Evolutionary conservation across 2,113 vertebrate genomes (phyloP).

Genomic region (Grus americana): DNA sequence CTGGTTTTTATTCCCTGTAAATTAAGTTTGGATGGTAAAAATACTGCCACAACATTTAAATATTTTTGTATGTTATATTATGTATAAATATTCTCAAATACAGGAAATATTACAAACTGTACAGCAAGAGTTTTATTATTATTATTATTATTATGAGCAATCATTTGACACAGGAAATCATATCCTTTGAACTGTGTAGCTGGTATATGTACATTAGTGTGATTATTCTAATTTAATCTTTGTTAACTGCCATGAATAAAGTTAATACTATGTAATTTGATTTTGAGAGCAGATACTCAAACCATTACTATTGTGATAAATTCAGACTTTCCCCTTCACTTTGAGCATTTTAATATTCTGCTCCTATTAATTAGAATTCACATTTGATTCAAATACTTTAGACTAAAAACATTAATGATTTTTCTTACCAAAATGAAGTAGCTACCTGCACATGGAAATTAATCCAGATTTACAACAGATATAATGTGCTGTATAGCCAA

Average conservation of each 20-base stretch:
- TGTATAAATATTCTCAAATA: constrained; percentile 60
- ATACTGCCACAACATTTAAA: constrained; percentile 43
- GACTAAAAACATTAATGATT: neutral
- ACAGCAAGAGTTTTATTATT: constrained; percentile 58
- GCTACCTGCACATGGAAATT: neutral
- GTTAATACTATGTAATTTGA: neutral
- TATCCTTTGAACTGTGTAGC: constrained; percentile 80
- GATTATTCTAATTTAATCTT: constrained; percentile 16
- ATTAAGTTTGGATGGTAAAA: constrained; percentile 52
- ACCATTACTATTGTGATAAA: neutral
- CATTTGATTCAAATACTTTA: neutral
- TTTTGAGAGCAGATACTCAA: neutral
- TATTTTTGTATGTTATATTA: constrained; percentile 56
- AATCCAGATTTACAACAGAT: constrained; percentile 31
- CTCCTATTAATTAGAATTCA: neutral
- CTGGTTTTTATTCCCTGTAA: constrained; percentile 32
- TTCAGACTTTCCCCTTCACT: neutral
- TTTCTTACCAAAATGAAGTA: constrained; percentile 17
- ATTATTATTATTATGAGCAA: constrained; percentile 11
- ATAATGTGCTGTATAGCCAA: constrained; percentile 9
- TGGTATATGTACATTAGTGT: constrained; percentile 54
- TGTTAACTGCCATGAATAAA: constrained; percentile 1
- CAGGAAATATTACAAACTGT: constrained; percentile 43
- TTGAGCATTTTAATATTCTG: neutral
- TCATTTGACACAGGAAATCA: constrained; percentile 80